Percentiles rank a stretch among this genome's conserved stretches.
Evolutionary conservation across 2,888 invertebrate genomes (phyloP).

Genomic region (Parnassius mnemosyne): DNA sequence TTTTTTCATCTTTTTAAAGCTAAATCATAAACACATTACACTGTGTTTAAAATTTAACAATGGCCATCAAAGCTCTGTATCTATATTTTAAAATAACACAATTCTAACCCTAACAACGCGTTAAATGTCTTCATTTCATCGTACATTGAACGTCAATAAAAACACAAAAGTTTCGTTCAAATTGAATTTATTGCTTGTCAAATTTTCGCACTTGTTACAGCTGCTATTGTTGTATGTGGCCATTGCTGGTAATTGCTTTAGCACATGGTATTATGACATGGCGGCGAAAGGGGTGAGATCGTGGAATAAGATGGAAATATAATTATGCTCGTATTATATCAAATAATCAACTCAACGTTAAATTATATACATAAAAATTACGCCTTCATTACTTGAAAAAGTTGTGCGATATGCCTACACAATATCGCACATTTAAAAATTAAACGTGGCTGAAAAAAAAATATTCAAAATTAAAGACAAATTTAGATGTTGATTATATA

Average conservation of each 20-base stretch:
- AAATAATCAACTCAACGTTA: conserved; percentile 13
- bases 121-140: conserved; percentile 62
- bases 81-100: conserved; percentile 32
- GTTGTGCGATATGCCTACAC: too few species aligned
- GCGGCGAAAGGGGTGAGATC: conserved; percentile 59
- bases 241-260: conserved; percentile 64
- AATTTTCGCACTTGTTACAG: conserved; percentile 66
- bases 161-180: conserved; percentile 57
- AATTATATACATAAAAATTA: background rate
- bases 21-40: background rate
- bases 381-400: too few species aligned
- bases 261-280: conserved; percentile 65
- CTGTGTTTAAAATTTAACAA: background rate
- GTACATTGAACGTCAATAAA: conserved; percentile 56
- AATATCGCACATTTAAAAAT: too few species aligned
- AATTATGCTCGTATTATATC: conserved; percentile 22
- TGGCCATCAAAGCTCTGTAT: background rate
- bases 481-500: too few species aligned
- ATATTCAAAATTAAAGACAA: too few species aligned
- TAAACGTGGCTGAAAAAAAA: too few species aligned
- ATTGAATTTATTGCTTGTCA: conserved; percentile 77
- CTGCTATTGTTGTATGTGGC: conserved; percentile 53
- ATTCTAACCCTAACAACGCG: conserved; percentile 41
- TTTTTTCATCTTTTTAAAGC: too few species aligned
- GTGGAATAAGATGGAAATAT: conserved; percentile 31